Base-by-base conservation (phyloP, 2,797 vertebrate species). In the Xenopus petersii region DNA sequence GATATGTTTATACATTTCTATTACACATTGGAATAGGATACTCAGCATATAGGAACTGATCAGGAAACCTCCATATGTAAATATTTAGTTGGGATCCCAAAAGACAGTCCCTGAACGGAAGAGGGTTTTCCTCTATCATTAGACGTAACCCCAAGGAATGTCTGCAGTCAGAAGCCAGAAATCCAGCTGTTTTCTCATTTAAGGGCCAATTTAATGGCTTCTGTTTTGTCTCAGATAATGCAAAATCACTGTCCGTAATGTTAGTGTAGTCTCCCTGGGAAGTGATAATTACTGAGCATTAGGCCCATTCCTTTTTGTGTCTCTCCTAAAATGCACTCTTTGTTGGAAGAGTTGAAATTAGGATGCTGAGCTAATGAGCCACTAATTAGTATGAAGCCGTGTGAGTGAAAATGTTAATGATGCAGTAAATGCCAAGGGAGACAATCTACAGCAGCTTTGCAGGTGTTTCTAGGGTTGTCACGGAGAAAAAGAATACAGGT, bases 1-100 rank as follows among this genome's bases (percentile, higher is more conserved):
- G 36, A 42, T 7, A 42, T 42, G 8, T 42, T 42, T 42, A 42
- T 42, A 42, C 3, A 3, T 30, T 30, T 30, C 26, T 30, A 4
- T 30, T 42, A 42, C 36, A 6, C 5, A 5, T 42, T 42, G 36
- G 36, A 42, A 42, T 42, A 42, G 6, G 36, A 42, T 42, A 42
- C 6, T 42, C 36, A 42, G 33, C 36, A 64, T 24, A 51, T 36
- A 51, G 69, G 69, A 49, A 33, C 13, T 63, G 33, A 63, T 17
- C 30, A 70, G 67, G 74, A 70, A 65, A 70, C 74, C 62, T 75
- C 49, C 46, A 33, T 30, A 36, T 49, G 46, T 76, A 70, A 76
- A 76, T 76, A 76, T 76, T 76, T 76, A 71, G 21, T 51, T 15
- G 33, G 15, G 54, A 75, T 63, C 59, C 59, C 59, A 51, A n/a